These are phyloP conservation scores for Nyctereutes procyonoides DNA, from an alignment of 2,113 vertebrate genomes.

Conservation along the genomic window DNA sequence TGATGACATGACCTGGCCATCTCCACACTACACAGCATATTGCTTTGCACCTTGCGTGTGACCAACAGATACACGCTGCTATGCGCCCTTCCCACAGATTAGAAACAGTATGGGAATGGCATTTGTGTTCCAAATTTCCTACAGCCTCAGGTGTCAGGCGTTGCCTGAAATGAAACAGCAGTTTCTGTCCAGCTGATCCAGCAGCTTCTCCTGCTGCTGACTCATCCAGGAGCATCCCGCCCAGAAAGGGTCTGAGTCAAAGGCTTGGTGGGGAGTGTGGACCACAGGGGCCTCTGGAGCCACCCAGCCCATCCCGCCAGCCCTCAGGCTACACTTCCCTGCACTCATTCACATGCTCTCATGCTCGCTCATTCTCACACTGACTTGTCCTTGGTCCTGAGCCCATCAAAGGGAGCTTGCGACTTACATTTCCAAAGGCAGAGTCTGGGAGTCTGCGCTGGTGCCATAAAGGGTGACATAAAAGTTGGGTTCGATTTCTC, in stretches of 20 bases:
- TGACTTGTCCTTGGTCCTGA: neutral
- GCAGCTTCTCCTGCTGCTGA: conserved; percentile 24
- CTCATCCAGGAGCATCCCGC: conserved; percentile 22
- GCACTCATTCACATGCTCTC: fast-evolving
- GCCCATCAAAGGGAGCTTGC: neutral
- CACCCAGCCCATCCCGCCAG: neutral
- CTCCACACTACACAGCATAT: neutral
- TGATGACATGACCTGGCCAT: neutral
- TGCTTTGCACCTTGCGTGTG: neutral
- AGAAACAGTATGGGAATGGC: neutral
- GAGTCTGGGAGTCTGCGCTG: conserved; percentile 86
- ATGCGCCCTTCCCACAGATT: neutral
- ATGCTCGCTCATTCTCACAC: neutral
- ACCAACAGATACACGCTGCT: neutral
- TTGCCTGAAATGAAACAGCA: conserved; percentile 18
- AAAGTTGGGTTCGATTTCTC: conserved; percentile 90
- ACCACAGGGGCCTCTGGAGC: neutral
- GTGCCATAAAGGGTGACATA: conserved; percentile 91
- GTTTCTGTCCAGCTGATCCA: conserved; percentile 35
- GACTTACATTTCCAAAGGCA: conserved; percentile 93
- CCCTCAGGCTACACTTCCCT: neutral
- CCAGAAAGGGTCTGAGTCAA: conserved; percentile 7
- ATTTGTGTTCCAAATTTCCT: neutral
- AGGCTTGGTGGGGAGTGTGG: neutral
- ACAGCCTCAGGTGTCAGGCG: neutral